Conservation (phyloP, 2,797 vertebrate genomes). For the Dendrocincla tyrannina region DNA sequence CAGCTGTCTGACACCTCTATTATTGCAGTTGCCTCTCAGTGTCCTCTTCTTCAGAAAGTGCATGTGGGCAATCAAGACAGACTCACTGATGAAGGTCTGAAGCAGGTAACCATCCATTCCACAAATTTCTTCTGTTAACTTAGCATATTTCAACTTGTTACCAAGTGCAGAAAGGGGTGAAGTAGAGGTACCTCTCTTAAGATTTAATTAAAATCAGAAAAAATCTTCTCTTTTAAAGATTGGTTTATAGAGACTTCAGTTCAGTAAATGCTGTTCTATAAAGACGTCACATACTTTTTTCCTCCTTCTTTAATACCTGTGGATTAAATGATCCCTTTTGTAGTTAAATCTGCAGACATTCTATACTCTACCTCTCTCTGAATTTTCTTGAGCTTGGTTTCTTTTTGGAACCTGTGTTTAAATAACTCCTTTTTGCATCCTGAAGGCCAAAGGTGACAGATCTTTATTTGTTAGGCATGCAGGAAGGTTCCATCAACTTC, state of each 20-base stretch:
- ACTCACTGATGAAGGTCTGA: slow-evolving; percentile 91
- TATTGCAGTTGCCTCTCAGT: slow-evolving; percentile 88
- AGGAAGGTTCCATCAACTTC: background rate
- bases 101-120: slow-evolving; percentile 81
- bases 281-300: background rate
- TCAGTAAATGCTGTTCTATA: background rate
- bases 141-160: background rate
- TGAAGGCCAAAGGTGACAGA: background rate
- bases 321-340: background rate
- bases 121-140: background rate
- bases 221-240: background rate
- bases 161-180: background rate
- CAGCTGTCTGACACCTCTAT: slow-evolving; percentile 94
- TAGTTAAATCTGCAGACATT: background rate
- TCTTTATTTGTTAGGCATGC: background rate
- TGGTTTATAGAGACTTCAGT: background rate
- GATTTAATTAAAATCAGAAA: background rate
- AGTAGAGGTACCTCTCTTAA: background rate
- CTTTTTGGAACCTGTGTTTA: background rate
- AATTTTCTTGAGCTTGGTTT: background rate
- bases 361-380: background rate
- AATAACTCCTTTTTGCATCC: background rate
- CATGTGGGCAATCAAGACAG: slow-evolving; percentile 98
- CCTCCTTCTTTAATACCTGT: background rate
- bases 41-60: slow-evolving; percentile 94